A percentile compares a stretch with the other conserved stretches of the same genome.
These are phyloP conservation scores for Trachurus trachurus DNA, from an alignment of 2,797 vertebrate genomes.

Conservation along the genomic window DNA sequence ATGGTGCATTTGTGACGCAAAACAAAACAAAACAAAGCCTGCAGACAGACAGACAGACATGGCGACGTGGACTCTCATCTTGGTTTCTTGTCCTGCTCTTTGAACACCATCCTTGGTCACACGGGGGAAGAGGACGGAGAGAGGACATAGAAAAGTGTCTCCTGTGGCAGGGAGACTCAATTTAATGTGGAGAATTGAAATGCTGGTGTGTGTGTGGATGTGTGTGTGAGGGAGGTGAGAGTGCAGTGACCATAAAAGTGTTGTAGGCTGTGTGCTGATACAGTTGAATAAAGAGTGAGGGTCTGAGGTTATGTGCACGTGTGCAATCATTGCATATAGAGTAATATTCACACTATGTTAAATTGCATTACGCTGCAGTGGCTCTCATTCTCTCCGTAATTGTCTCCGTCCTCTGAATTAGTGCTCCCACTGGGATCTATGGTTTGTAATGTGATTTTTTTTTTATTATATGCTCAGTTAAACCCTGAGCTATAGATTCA, in stretches of 20 bases:
- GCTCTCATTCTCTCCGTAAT: conserved; percentile 22
- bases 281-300: neutral
- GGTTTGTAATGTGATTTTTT: conserved; percentile 14
- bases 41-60: neutral
- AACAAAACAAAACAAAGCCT: neutral
- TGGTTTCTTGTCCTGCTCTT: conserved; percentile 3
- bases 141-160: neutral
- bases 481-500: neutral
- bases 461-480: neutral
- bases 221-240: neutral
- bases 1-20: neutral
- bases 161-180: neutral
- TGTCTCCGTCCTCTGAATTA: conserved; percentile 23
- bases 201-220: neutral
- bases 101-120: neutral
- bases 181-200: conserved; percentile 15
- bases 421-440: conserved; percentile 5
- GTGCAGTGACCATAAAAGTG: neutral
- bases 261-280: neutral
- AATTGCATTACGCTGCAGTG: neutral
- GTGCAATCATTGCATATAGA: neutral
- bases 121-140: too few species aligned
- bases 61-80: neutral
- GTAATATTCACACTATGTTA: neutral
- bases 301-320: neutral